Conservation (phyloP, 2,797 vertebrate genomes). For the Hemitrygon akajei region DNA sequence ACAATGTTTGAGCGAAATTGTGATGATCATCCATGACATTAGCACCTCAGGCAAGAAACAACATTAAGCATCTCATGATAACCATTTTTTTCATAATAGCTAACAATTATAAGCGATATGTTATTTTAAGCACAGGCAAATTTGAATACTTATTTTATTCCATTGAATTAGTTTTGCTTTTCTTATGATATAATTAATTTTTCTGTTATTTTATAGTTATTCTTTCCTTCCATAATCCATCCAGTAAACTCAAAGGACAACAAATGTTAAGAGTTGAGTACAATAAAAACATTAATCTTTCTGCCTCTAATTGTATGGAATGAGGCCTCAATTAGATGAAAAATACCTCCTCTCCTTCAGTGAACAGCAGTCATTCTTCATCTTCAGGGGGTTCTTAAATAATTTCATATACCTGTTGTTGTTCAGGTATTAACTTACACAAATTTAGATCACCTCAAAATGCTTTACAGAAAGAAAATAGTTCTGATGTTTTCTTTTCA, state of each 20-base stretch:
- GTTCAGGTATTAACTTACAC: neutral
- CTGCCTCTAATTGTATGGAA: neutral
- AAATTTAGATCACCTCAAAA: neutral
- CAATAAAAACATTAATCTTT: neutral
- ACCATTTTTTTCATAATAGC: neutral
- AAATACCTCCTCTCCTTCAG: neutral
- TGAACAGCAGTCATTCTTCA: too few relatives aligned
- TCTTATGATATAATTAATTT: neutral
- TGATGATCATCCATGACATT: neutral
- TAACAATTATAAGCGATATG: neutral
- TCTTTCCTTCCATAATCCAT: neutral
- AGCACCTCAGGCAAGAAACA: neutral
- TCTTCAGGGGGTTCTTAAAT: neutral
- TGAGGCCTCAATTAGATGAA: neutral
- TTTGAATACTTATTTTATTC: neutral
- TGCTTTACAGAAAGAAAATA: neutral
- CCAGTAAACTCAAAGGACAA: neutral
- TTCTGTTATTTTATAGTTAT: neutral
- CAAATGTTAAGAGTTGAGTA: neutral
- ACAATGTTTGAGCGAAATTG: slow-evolving; percentile 17
- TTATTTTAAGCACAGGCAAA: neutral
- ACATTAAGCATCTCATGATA: neutral
- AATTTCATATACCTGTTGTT: too few relatives aligned
- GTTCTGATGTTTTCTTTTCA: neutral
- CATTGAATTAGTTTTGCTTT: neutral